Evolutionary conservation across 2,888 invertebrate species (phyloP).

Genomic region (Adelphocoris suturalis): DNA sequence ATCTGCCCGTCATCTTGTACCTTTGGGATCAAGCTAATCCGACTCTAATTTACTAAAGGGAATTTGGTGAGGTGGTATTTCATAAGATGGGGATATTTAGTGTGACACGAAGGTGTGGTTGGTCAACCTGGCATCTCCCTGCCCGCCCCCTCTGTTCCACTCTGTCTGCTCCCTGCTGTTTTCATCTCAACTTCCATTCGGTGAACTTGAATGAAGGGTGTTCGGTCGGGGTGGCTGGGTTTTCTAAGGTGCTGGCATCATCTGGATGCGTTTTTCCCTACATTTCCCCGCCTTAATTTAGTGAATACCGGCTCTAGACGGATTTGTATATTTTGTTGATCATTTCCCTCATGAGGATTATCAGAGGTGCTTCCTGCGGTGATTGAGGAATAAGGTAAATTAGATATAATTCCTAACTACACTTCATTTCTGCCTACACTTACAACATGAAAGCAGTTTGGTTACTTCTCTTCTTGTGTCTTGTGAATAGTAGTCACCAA

Average conservation of each 20-base stretch:
- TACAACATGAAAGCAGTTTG: background rate
- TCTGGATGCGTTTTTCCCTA: background rate
- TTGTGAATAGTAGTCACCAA: background rate
- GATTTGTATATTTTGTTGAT: background rate
- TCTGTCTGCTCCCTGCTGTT: conserved; percentile 1
- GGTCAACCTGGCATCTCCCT: background rate
- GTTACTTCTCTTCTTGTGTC: background rate
- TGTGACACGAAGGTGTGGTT: background rate
- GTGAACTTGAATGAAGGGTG: background rate
- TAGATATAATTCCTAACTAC: background rate
- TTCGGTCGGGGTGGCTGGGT: background rate
- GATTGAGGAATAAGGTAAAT: conserved; percentile 13
- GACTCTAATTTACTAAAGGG: background rate
- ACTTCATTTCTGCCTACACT: background rate
- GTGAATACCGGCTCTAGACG: background rate
- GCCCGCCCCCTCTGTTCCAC: background rate
- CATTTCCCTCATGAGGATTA: background rate
- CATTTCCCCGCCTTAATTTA: background rate
- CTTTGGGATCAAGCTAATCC: no score
- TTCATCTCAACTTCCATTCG: background rate
- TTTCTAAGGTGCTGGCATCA: background rate
- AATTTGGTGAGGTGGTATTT: background rate
- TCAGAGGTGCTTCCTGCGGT: background rate
- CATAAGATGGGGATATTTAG: background rate
- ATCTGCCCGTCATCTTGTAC: no score